A percentile compares a stretch with the other conserved stretches of the same genome.
These are phyloP conservation scores for Fundulus diaphanus DNA, from an alignment of 2,797 vertebrate species.

Conservation along the genomic window DNA sequence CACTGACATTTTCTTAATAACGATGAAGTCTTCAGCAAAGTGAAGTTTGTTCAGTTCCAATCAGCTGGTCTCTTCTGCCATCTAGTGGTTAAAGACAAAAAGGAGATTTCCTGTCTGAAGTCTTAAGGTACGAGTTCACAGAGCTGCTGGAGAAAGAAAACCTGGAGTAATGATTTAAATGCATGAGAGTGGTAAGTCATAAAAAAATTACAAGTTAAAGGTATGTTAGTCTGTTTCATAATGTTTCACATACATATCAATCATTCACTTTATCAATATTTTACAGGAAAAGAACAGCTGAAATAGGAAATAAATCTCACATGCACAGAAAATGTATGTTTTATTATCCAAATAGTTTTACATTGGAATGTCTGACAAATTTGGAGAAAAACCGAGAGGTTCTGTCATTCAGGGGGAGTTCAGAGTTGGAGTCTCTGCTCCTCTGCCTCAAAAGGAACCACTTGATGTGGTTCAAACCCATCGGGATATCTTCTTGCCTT, in stretches of 20 bases:
- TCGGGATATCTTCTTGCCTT: not conserved
- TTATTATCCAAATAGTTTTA: not conserved
- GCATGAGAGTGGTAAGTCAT: not conserved
- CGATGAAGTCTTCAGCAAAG: not conserved
- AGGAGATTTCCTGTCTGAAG: not conserved
- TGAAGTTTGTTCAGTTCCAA: not conserved
- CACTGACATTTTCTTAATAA: not conserved
- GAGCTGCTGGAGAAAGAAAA: not conserved
- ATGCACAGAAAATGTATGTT: not conserved
- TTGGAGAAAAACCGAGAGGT: not conserved
- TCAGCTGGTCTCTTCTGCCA: slow-evolving; percentile 31
- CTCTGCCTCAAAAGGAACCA: not conserved
- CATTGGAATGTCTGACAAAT: not conserved
- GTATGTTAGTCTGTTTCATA: not conserved
- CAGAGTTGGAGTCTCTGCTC: not conserved
- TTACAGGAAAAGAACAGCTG: not conserved
- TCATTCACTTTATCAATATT: too few relatives aligned
- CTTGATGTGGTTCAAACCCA: not conserved
- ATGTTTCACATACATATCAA: not conserved
- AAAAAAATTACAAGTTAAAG: not conserved
- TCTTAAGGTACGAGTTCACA: not conserved
- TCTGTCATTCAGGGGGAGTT: not conserved
- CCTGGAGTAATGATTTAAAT: not conserved
- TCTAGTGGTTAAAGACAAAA: slow-evolving; percentile 38
- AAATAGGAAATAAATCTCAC: not conserved